Percentiles rank a stretch among this genome's conserved stretches.
phyloP scores from a whole-genome alignment of 2,888 invertebrate genomes.

The Ecliptopera silaceata region DNA sequence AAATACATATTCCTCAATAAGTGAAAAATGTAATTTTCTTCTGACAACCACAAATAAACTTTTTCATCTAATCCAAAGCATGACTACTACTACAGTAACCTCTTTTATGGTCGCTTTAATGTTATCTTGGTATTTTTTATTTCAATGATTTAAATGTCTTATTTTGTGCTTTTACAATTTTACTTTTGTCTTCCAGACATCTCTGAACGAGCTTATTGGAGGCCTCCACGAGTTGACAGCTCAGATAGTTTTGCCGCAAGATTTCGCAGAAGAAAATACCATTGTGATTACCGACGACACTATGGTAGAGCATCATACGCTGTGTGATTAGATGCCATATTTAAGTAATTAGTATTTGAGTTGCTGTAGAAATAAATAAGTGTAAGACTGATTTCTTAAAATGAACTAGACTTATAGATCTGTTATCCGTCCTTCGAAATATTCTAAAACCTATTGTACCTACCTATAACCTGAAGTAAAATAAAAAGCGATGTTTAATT shows the following conservation, averaged over 20 bases:
- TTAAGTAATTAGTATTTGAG: not conserved
- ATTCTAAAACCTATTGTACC: conserved; percentile 10
- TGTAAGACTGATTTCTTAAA: conserved; percentile 12
- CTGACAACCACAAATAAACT: too few relatives aligned
- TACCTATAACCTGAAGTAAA: conserved; percentile 22
- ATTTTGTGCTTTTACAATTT: not conserved
- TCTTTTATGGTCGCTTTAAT: too few relatives aligned
- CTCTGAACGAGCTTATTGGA: conserved; percentile 65
- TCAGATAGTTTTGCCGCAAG: conserved; percentile 69
- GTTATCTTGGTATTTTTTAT: too few relatives aligned
- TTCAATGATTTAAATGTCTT: too few relatives aligned
- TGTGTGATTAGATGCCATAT: conserved; percentile 54
- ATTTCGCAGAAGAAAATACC: conserved; percentile 67
- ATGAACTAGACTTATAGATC: conserved; percentile 5
- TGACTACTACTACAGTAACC: too few relatives aligned
- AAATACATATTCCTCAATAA: too few relatives aligned
- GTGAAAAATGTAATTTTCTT: too few relatives aligned
- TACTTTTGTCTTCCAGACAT: conserved; percentile 31
- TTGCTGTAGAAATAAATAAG: not conserved
- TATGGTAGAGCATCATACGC: conserved; percentile 68
- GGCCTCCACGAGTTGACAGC: conserved; percentile 72
- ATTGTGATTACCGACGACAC: conserved; percentile 72
- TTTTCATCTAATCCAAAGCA: too few relatives aligned
- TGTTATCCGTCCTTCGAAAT: conserved; percentile 42
- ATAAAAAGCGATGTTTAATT: conserved; percentile 49